Evolutionary conservation across 2,113 vertebrate species (phyloP).

Genomic region (Calonectris borealis): DNA sequence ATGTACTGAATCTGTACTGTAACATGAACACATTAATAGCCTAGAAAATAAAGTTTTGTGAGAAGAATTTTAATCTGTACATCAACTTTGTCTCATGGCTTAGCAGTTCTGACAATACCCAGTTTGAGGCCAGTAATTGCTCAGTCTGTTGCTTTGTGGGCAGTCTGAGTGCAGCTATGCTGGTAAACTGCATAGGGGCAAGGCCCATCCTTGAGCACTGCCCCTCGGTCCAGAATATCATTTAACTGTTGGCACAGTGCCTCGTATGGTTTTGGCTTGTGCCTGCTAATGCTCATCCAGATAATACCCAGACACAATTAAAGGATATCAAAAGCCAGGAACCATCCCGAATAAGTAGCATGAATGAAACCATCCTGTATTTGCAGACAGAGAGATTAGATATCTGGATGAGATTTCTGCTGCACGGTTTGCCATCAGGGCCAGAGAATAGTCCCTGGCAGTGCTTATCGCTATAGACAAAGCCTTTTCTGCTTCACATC

Average conservation of each 20-base stretch:
- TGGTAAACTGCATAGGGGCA: rapidly evolving
- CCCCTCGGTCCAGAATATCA: background rate
- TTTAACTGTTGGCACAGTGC: background rate
- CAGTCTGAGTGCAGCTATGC: background rate
- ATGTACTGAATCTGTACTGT: background rate
- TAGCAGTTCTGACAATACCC: background rate
- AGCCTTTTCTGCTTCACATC: background rate
- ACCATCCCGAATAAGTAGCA: background rate
- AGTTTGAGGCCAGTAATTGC: background rate
- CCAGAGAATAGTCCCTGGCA: background rate
- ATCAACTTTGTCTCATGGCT: background rate
- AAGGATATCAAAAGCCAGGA: background rate
- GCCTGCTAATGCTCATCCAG: background rate
- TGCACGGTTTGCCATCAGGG: background rate
- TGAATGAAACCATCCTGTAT: background rate
- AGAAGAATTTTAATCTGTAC: background rate
- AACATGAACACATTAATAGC: background rate
- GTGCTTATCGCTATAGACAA: background rate
- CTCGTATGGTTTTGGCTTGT: rapidly evolving
- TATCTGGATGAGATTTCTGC: background rate
- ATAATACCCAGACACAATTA: background rate
- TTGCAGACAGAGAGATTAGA: background rate
- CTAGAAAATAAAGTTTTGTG: background rate
- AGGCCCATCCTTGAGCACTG: background rate
- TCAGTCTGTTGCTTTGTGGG: background rate